A percentile compares a stretch with the other conserved stretches of the same genome.
These are phyloP conservation scores for Rhea americana DNA, from an alignment of 2,113 vertebrate species.

Conservation along the genomic window DNA sequence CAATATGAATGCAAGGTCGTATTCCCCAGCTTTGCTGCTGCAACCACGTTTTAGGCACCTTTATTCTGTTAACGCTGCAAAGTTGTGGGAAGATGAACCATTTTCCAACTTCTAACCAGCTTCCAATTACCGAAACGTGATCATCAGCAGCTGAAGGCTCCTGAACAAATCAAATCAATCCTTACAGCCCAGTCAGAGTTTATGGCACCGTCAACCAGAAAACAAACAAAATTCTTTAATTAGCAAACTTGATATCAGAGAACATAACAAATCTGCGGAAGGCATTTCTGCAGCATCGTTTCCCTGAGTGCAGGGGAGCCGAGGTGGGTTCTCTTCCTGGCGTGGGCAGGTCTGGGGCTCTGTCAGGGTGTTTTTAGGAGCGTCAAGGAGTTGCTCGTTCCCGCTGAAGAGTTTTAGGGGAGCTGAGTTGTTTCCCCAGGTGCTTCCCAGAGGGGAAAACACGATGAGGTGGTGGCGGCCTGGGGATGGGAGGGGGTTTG, in stretches of 20 bases:
- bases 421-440: no score
- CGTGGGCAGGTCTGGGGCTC: no score
- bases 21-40: not conserved
- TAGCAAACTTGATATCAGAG: not conserved
- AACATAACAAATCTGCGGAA: not conserved
- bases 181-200: not conserved
- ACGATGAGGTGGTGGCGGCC: not conserved
- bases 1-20: not conserved
- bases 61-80: not conserved
- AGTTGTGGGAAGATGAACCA: not conserved
- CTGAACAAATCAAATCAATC: not conserved
- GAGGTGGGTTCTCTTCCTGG: no score
- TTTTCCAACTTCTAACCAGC: not conserved
- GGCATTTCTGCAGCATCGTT: not conserved
- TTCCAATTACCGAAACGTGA: not conserved
- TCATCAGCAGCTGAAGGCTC: not conserved
- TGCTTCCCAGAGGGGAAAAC: not conserved
- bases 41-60: not conserved
- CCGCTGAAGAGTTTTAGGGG: not conserved
- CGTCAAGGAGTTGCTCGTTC: not conserved
- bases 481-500: no score
- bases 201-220: not conserved
- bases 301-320: not conserved
- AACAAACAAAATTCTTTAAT: slow-evolving; percentile 10
- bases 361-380: no score